These are phyloP conservation scores for Rhopalosiphum maidis DNA, from an alignment of 1,140 invertebrate species.

Conservation along the genomic window DNA sequence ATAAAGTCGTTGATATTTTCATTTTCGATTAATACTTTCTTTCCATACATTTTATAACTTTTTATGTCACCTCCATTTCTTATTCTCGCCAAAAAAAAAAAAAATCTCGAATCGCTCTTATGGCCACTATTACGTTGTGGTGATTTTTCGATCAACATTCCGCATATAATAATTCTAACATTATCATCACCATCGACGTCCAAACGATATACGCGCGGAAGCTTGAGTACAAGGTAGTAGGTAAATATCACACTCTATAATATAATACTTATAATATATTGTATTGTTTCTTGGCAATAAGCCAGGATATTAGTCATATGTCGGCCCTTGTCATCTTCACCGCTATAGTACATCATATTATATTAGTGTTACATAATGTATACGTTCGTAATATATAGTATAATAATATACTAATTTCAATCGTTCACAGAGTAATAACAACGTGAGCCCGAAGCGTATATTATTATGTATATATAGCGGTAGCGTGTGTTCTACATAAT, in stretches of 20 bases:
- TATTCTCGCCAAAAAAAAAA: too few species aligned
- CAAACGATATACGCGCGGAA: too few species aligned
- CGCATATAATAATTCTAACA: too few species aligned
- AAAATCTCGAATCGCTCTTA: too few species aligned
- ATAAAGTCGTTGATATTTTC: background rate
- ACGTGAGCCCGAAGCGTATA: background rate
- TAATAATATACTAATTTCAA: background rate
- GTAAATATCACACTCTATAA: background rate
- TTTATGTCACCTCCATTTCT: too few species aligned
- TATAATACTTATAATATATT: background rate
- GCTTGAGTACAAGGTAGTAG: background rate
- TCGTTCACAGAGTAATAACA: background rate
- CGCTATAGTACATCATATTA: background rate
- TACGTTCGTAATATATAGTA: background rate
- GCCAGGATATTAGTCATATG: background rate
- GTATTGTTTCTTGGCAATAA: background rate
- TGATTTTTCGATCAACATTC: too few species aligned
- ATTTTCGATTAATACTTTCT: background rate
- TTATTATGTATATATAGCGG: background rate
- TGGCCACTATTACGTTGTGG: too few species aligned
- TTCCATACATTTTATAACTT: too few species aligned
- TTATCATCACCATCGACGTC: too few species aligned
- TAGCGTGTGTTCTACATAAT: background rate
- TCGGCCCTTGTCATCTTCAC: background rate
- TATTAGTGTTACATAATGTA: background rate